These are phyloP conservation scores for Mythimna ferrago DNA, from an alignment of 2,888 invertebrate genomes.

Conservation along the genomic window DNA sequence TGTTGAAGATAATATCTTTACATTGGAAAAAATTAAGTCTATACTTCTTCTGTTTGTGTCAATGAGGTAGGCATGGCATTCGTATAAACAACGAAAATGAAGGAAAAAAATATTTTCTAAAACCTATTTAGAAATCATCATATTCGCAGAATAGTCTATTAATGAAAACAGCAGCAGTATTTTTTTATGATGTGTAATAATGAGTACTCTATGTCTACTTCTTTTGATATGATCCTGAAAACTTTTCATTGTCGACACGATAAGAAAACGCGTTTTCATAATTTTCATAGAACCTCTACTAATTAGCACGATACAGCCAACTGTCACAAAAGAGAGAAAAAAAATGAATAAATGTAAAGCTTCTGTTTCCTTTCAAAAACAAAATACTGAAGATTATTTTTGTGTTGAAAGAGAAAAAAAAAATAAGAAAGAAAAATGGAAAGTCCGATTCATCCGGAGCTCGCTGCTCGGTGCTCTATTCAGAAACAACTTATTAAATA, in stretches of 20 bases:
- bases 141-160: background rate
- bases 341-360: conserved; percentile 63
- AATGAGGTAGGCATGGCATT: background rate
- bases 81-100: background rate
- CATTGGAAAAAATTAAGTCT: background rate
- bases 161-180: background rate
- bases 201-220: background rate
- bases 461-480: conserved; percentile 81
- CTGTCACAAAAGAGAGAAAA: conserved; percentile 71
- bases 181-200: background rate
- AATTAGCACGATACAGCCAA: conserved; percentile 67
- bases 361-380: conserved; percentile 71
- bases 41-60: background rate
- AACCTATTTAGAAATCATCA: background rate
- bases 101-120: background rate
- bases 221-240: conserved; percentile 10
- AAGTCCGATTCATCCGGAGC: conserved; percentile 84
- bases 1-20: background rate
- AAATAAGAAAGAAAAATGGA: conserved; percentile 78
- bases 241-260: conserved; percentile 13
- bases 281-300: conserved; percentile 52
- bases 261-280: conserved; percentile 33
- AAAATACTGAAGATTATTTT: conserved; percentile 71
- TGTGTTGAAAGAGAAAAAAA: conserved; percentile 61
- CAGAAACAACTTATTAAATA: conserved; percentile 89